A percentile compares a stretch with the other conserved stretches of the same genome.
These are phyloP conservation scores for Anoplopoma fimbria DNA, from an alignment of 2,113 vertebrate species.

Conservation along the genomic window DNA sequence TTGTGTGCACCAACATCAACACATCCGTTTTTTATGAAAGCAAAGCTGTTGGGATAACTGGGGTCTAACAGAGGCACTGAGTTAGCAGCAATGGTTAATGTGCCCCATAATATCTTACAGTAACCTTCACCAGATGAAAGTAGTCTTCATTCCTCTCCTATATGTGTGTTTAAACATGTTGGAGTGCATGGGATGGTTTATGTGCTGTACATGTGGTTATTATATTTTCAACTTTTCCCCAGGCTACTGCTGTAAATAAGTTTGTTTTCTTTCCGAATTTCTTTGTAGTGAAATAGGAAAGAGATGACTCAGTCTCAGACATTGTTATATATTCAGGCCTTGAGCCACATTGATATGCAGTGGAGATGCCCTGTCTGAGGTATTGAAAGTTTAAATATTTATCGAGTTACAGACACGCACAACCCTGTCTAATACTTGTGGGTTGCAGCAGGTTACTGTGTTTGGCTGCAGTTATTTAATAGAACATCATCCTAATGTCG, in stretches of 20 bases:
- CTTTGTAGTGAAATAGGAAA: conserved; percentile 39
- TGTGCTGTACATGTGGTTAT: background rate
- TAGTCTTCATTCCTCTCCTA: background rate
- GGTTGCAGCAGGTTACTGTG: conserved; percentile 36
- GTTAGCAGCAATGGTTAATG: background rate
- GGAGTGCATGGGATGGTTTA: background rate
- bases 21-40: background rate
- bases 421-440: conserved; percentile 20
- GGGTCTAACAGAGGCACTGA: background rate
- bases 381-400: conserved; percentile 60
- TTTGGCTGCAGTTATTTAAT: conserved; percentile 29
- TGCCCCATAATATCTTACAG: background rate
- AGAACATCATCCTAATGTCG: conserved; percentile 41
- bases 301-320: conserved; percentile 56
- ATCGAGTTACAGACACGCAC: conserved; percentile 29
- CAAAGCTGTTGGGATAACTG: background rate
- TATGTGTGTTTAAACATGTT: conserved; percentile 1
- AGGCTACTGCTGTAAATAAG: conserved; percentile 36
- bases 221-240: background rate
- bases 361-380: conserved; percentile 40
- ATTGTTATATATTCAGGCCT: conserved; percentile 60
- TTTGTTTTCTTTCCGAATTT: conserved; percentile 44
- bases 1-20: conserved; percentile 1
- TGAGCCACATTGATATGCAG: conserved; percentile 54
- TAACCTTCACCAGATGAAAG: background rate